Base-by-base conservation (phyloP, 2,888 invertebrate species). In the Mythimna pallens region DNA sequence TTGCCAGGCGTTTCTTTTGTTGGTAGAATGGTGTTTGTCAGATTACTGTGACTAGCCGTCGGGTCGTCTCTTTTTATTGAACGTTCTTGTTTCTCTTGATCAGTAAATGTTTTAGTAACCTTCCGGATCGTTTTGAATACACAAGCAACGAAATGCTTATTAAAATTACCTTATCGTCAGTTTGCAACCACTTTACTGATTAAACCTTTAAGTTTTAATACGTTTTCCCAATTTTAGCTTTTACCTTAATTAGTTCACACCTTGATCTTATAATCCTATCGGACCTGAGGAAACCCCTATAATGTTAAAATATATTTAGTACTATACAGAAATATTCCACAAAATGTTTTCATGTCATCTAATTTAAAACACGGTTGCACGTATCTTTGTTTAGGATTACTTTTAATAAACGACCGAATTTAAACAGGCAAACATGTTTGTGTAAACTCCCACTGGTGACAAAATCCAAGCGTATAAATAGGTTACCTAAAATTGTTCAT, bases 371-470 rank as follows among this genome's bases (percentile, higher is more conserved):
- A 70, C 25, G 78, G 67, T 62, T 75, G 43, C 68, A 76, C 69
- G 62, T 68, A 57, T 81, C 85, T 87, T 87, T 87, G 87, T 81
- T 85, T 86, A 86, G 85, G 87, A 73, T 81, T 78, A 58, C 70
- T 73, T 81, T 69, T 80, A 86, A 82, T 87, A 80, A 81, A 85
- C 78, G 81, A 68, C 73, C 62, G 70, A 75, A 71, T 84, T 59
- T 63, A 75, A 75, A 78, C 79, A 72, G 65, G 69, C 70, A 76
- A 72, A 84, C 70, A 66, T 66, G 65, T 69, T 71, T 72, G 80
- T 74, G 34, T 63, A 17, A 7, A 30, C 40, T 59, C 34, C 64
- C 72, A 22, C 61, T 52, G 54, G 70, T 68, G 63, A 78, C 82
- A 73, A 70, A 80, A 82, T 80, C 73, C 76, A 61, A 67, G 70